Conservation (phyloP, 1,140 invertebrate species). For the Hermetia illucens region DNA sequence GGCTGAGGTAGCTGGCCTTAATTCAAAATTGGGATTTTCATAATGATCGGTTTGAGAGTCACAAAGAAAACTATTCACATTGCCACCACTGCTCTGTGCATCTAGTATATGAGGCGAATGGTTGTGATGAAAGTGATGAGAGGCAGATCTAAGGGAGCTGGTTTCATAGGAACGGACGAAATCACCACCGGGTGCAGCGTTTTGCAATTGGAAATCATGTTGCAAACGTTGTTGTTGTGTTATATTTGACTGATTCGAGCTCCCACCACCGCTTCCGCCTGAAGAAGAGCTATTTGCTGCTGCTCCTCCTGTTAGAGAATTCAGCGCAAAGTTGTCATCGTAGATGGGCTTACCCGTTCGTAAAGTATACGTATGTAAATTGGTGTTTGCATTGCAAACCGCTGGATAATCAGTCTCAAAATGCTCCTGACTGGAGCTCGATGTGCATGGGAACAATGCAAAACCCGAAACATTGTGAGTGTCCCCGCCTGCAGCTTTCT, state of each 20-base stretch:
- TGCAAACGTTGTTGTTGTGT: too few species aligned
- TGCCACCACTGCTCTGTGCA: constrained; percentile 2
- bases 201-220: too few species aligned
- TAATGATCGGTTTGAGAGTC: constrained; percentile 25
- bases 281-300: too few species aligned
- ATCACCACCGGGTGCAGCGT: constrained; percentile 7
- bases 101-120: constrained; percentile 8
- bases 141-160: constrained; percentile 13
- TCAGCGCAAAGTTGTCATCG: constrained; percentile 36
- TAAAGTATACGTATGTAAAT: constrained; percentile 66
- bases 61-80: constrained; percentile 16
- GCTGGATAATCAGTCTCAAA: constrained; percentile 65
- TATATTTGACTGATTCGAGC: too few species aligned
- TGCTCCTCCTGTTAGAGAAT: constrained; percentile 12
- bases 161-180: constrained; percentile 21
- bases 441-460: constrained; percentile 60
- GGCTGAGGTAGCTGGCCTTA: constrained; percentile 5
- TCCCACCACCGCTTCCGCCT: too few species aligned
- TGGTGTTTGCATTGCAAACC: constrained; percentile 72
- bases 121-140: constrained; percentile 4
- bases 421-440: constrained; percentile 62
- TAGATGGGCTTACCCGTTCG: constrained; percentile 63
- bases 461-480: constrained; percentile 50
- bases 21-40: constrained; percentile 29
- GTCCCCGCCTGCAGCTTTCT: constrained; percentile 29